Evolutionary conservation across 2,113 vertebrate species (phyloP), one percentile per base, ranked within the genome.

Genomic region (Nibea albiflora): DNA sequence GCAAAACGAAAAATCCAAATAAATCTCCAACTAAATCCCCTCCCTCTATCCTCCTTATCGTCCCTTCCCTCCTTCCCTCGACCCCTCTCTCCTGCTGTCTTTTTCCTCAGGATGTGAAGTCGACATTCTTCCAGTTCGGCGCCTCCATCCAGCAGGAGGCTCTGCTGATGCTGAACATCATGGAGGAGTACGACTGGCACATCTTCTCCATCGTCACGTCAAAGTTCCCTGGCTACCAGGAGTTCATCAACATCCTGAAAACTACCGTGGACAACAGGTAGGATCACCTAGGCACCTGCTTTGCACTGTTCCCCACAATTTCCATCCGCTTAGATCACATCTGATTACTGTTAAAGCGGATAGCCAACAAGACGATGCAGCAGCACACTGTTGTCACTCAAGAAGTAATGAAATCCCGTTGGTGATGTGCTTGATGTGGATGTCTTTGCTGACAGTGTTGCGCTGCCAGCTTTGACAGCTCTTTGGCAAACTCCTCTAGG

Each of bases 121-220:
- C 98, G 2, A 98, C 97, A 0, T 99, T 99, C 94, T 99, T 99
- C 94, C 98, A 99, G 85, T 99, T 99, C 42, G 98, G 98, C 19
- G 98, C 98, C 5, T 99, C 98, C 73, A 99, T 99, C 91, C 98
- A 99, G 87, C 98, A 99, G 92, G 98, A 99, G 93, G 97, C 97
- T 73, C 96, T 96, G 0, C 93, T 98, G 85, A 98, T 99, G 98
- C 88, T 99, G 66, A 98, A 98, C 92, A 99, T 99, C 90, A 99
- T 99, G 98, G 97, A 99, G 91, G 98, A 99, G 93, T 99, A 99
- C 1, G 98, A 99, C 94, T 99, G 98, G 98, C 98, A 99, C 0
- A 95, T 98, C 85, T 99, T 99, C 93, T 98, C 98, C 73, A 93
- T 99, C 39, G 97, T 99, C 85, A 99, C 98, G 56, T 99, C 97